Conservation (phyloP, 2,797 vertebrate genomes). For the Sorex maritimensis region DNA sequence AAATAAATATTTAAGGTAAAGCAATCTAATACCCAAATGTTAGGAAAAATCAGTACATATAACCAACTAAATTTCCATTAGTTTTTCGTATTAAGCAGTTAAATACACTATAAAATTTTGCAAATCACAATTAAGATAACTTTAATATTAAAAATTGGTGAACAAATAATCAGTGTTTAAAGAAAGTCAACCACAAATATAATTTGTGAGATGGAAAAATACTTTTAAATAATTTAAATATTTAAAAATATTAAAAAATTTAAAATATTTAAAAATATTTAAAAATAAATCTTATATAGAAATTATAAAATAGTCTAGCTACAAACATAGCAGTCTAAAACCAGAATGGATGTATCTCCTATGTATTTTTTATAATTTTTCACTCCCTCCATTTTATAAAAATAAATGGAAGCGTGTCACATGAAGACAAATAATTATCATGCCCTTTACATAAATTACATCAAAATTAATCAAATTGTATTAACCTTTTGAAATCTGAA, state of each 20-base stretch:
- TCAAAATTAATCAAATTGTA: conserved; percentile 43
- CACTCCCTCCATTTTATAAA: conserved; percentile 22
- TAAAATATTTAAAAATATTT: no score
- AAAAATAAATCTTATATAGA: not conserved
- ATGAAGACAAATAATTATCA: conserved; percentile 9
- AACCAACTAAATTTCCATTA: not conserved
- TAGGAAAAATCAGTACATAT: not conserved
- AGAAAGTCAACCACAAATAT: not conserved
- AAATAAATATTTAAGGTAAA: not conserved
- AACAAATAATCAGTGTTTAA: not conserved
- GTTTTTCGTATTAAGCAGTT: not conserved
- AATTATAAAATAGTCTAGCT: conserved; percentile 24
- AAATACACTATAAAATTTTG: not conserved
- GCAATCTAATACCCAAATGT: not conserved
- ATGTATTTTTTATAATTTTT: not conserved
- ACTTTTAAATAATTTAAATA: not conserved
- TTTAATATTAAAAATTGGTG: not conserved
- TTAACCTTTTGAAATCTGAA: not conserved
- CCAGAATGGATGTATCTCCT: not conserved
- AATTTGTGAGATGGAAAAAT: not conserved
- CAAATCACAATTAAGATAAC: not conserved
- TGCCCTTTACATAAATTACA: not conserved
- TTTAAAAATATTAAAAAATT: no score
- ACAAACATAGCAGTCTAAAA: not conserved
- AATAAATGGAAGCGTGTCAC: not conserved